Base-by-base conservation (phyloP, 2,113 vertebrate species). In the Rhinichthys klamathensis region DNA sequence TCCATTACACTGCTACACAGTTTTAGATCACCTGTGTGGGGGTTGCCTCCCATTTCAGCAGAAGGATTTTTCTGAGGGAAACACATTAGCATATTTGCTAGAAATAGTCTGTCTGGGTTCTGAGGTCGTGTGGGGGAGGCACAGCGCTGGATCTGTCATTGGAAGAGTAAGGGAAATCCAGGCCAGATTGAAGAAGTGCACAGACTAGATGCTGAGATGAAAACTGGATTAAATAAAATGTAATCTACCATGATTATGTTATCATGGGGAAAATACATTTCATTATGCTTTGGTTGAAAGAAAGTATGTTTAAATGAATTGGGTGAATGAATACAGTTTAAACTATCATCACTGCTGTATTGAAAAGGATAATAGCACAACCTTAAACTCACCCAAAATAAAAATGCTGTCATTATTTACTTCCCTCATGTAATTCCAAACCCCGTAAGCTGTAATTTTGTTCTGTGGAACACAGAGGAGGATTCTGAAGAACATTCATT, bases 31-130 rank as follows among this genome's bases (percentile, higher is more conserved):
- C 51, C 75, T 56, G 75, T 77, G 51, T 56, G 75, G 49, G 10
- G 49, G 16, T 56, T 35, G 75, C 54, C 51, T 77, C 27, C 27
- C 49, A 32, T 56, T 77, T 56, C 27, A 13, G 16, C 74, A 35
- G 27, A 77, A 35, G 49, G 74, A 56, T 56, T 77, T 35, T 23
- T 77, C 75, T 35, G 25, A 18, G 25, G 73, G 30, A 51, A 70
- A 23, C 30, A 58, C 18, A 77, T 77, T 21, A 58, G 30, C 75
- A 77, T 58, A 77, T 77, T 56, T 77, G 75, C 75, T 58, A 77
- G 30, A 77, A 77, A 58, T 56, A 77, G 75, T 58, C 49, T 58
- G 75, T 54, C 73, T 30, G 49, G 82, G 82, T 58, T 75, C 72
- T 30, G 41, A 74, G 72, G 44, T 15, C 2, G 5, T 49, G 23